Conservation (phyloP, 2,888 invertebrate genomes). For the Phyllotreta striolata region DNA sequence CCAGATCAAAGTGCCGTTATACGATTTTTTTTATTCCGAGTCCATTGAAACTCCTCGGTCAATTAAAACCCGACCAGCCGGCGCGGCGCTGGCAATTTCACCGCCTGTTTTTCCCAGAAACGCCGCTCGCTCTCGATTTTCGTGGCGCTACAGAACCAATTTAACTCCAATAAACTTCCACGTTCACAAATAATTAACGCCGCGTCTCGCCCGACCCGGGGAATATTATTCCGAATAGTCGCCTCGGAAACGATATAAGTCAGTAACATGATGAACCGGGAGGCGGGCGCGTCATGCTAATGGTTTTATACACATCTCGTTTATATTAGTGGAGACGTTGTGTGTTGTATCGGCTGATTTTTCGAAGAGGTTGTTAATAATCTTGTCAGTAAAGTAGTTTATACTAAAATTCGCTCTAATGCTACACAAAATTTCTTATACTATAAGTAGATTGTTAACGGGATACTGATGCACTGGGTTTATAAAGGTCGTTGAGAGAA, state of each 20-base stretch:
- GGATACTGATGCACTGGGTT: too few species aligned
- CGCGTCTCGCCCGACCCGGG: conserved; percentile 43
- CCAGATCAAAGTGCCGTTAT: too few species aligned
- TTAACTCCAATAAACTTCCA: conserved; percentile 38
- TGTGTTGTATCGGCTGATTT: conserved; percentile 49
- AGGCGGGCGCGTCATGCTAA: conserved; percentile 54
- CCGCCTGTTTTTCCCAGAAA: conserved; percentile 22
- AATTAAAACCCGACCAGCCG: conserved; percentile 18
- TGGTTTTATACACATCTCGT: conserved; percentile 57
- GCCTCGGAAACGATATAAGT: conserved; percentile 53
- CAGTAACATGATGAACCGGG: conserved; percentile 59
- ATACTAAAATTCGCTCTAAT: too few species aligned
- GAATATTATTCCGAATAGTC: conserved; percentile 56
- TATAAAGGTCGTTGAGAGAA: too few species aligned
- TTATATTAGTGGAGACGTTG: conserved; percentile 52
- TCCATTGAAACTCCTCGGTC: too few species aligned
- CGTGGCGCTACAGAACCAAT: conserved; percentile 32
- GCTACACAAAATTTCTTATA: too few species aligned
- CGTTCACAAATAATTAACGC: conserved; percentile 47
- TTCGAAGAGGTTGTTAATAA: conserved; percentile 2
- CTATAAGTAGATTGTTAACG: too few species aligned
- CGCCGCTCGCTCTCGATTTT: conserved; percentile 32
- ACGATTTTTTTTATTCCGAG: too few species aligned
- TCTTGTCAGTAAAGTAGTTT: too few species aligned
- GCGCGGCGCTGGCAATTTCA: conserved; percentile 1